Evolutionary conservation across 2,888 invertebrate species (phyloP).

Genomic region (Pachycephus smyrnensis): DNA sequence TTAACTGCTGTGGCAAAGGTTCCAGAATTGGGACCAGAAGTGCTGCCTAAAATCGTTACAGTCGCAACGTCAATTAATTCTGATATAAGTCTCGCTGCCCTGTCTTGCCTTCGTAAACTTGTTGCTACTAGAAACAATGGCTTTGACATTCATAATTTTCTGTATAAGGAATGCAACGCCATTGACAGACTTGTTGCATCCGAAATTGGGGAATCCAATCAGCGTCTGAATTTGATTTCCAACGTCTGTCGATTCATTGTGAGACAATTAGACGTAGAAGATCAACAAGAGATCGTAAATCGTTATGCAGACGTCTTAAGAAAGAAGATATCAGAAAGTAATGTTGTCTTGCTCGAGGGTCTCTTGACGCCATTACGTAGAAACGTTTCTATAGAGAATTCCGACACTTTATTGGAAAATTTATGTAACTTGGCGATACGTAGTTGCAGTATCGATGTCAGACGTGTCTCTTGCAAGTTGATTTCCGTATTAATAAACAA

Average conservation of each 20-base stretch:
- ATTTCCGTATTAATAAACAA: conserved; percentile 74
- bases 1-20: conserved; percentile 47
- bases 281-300: conserved; percentile 67
- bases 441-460: conserved; percentile 59
- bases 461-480: conserved; percentile 68
- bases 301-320: conserved; percentile 62
- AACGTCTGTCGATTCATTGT: conserved; percentile 67
- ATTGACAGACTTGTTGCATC: conserved; percentile 65
- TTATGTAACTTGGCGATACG: conserved; percentile 64
- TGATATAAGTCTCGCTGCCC: conserved; percentile 28
- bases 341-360: conserved; percentile 69
- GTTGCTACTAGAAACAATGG: conserved; percentile 44
- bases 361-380: conserved; percentile 69
- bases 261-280: conserved; percentile 62
- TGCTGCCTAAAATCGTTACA: conserved; percentile 49
- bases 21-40: conserved; percentile 41
- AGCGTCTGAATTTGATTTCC: conserved; percentile 63
- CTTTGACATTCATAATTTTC: conserved; percentile 60
- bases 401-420: conserved; percentile 63
- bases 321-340: conserved; percentile 53
- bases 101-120: conserved; percentile 56
- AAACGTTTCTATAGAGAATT: conserved; percentile 61
- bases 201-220: conserved; percentile 40
- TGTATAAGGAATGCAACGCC: conserved; percentile 65
- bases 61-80: conserved; percentile 33